phyloP scores from a whole-genome alignment of 1,140 invertebrate genomes.

The Trachymyrmex septentrionalis region DNA sequence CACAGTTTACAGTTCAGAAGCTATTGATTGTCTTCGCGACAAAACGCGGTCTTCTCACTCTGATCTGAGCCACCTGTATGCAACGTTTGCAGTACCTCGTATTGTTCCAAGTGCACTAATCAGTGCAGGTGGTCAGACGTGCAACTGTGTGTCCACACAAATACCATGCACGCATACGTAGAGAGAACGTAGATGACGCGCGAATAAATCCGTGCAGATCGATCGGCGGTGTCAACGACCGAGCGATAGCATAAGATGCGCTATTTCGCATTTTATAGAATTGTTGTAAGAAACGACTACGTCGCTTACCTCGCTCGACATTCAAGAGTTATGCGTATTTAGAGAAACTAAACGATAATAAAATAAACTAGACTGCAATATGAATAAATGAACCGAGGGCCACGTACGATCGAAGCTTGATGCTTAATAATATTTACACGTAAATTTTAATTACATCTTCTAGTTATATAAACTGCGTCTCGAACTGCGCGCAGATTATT shows the following conservation, averaged over 20 bases:
- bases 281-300: neutral
- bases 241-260: slow-evolving; percentile 57
- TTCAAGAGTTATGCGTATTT: neutral
- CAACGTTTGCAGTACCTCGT: neutral
- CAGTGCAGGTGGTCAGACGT: slow-evolving; percentile 41
- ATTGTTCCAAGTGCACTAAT: slow-evolving; percentile 25
- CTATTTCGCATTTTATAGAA: slow-evolving; percentile 56
- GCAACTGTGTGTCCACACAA: neutral
- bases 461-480: no score
- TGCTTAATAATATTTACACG: no score
- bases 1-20: neutral
- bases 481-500: no score
- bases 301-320: neutral
- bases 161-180: neutral
- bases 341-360: neutral
- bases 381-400: no score
- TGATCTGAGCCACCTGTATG: neutral
- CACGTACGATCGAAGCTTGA: no score
- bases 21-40: slow-evolving; percentile 1
- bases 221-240: slow-evolving; percentile 78
- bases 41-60: neutral
- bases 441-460: no score
- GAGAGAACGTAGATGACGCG: neutral
- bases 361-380: no score
- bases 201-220: slow-evolving; percentile 77